phyloP scores from a whole-genome alignment of 2,113 vertebrate species.

The Myotis davidii region DNA sequence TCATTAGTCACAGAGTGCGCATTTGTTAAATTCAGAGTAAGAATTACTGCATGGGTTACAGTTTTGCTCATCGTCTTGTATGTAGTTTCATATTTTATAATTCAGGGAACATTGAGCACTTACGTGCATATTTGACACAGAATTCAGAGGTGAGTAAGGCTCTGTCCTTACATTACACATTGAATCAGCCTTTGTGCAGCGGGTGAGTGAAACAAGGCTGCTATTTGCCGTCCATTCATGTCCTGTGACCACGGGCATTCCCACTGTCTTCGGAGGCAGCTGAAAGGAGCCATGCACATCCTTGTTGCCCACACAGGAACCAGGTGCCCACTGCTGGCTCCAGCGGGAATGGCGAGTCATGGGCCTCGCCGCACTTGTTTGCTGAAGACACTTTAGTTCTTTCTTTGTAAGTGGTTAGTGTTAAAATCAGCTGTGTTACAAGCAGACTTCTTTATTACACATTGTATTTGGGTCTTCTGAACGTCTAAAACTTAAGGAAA shows the following conservation, averaged over 20 bases:
- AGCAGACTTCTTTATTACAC: neutral
- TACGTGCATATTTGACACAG: neutral
- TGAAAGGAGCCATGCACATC: fast-evolving
- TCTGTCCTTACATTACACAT: fast-evolving
- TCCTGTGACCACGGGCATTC: neutral
- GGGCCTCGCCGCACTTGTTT: neutral
- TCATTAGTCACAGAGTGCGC: neutral
- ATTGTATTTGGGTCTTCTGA: neutral
- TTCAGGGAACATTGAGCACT: neutral
- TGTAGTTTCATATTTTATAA: neutral
- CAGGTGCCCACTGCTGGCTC: neutral
- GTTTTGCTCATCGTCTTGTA: neutral
- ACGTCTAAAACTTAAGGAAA: neutral
- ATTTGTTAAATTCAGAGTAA: neutral
- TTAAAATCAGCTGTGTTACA: neutral
- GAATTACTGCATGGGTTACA: neutral
- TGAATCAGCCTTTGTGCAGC: neutral
- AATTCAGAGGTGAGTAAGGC: neutral
- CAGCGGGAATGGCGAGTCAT: neutral
- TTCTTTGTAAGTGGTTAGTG: neutral
- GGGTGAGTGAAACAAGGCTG: neutral
- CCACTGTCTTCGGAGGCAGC: neutral
- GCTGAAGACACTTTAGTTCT: neutral
- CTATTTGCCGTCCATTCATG: neutral
- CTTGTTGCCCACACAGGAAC: neutral